Evolutionary conservation across 2,888 invertebrate species (phyloP), one percentile per base, ranked within the genome.

Genomic region (Drosophila vallismaia): DNA sequence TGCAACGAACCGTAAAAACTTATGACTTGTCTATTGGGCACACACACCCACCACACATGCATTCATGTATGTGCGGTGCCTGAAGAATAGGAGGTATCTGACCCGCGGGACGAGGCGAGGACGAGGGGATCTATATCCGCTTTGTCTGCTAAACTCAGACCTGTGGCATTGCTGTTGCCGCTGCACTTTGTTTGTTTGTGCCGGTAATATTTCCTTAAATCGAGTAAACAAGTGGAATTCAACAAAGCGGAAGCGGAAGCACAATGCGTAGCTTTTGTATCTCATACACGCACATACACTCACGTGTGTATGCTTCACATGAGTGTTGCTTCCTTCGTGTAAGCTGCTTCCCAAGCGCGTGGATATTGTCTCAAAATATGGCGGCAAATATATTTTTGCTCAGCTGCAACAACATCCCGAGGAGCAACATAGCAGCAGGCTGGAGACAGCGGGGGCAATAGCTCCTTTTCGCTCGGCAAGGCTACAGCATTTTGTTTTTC

Each of bases 171-270:
- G 55, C 68, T 62, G 75, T 62, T 64, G 77, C 69, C 64, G 79
- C 64, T 81, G 86, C 80, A 83, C 87, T 84, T 86, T 84, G 88
- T 84, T 84, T 84, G 84, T 88, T 84, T 88, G 86, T 77, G 81
- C 88, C 88, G 84, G 88, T 88, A 84, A 84, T 86, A 84, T 84
- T 86, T 88, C 87, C 87, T 84, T 88, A 84, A 84, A 84, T 84
- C 84, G 84, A 88, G 88, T 88, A 84, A 84, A 84, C 88, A 86
- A 88, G 88, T 84, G 88, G 86, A 88, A 75, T 83, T 84, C 85
- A 84, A 88, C 88, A 88, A 86, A 88, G 87, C 84, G 84, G 87
- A 84, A 84, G 86, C 86, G 84, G 84, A 84, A 88, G 88, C 85
- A 88, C 84, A 87, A 85, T 87, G 82, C 88, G 82, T 85, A 79